These are phyloP conservation scores for Ophion ventricosus DNA, from an alignment of 2,888 invertebrate genomes.

Conservation along the genomic window DNA sequence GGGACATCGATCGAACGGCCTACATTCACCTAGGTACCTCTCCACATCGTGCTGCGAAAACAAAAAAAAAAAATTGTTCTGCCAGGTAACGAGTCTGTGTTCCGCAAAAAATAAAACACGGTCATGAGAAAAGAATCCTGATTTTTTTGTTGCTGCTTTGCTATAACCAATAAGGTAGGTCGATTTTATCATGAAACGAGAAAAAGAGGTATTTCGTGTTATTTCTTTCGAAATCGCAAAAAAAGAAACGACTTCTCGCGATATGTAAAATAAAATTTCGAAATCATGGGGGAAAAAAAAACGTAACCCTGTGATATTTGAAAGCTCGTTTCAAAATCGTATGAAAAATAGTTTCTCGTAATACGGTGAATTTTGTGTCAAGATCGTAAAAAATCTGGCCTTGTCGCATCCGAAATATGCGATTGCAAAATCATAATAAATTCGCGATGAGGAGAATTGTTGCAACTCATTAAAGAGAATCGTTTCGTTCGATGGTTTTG, in stretches of 20 bases:
- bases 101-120: constrained; percentile 12
- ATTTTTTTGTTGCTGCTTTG: constrained; percentile 3
- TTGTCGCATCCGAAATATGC: neutral
- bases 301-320: constrained; percentile 1
- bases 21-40: constrained; percentile 54
- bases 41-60: constrained; percentile 20
- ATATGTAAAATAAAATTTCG: constrained; percentile 12
- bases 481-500: neutral
- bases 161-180: neutral
- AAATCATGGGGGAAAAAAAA: constrained; percentile 1
- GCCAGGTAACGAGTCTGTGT: constrained; percentile 41
- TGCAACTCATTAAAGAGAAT: neutral
- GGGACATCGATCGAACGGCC: constrained; percentile 63
- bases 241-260: neutral
- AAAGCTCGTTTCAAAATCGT: constrained; percentile 23
- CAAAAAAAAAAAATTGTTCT: constrained; percentile 54
- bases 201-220: neutral
- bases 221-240: neutral
- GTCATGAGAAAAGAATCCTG: neutral
- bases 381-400: constrained; percentile 21
- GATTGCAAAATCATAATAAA: neutral
- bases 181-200: neutral
- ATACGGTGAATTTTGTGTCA: neutral
- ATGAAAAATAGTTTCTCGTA: neutral
- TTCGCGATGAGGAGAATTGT: neutral